phyloP scores from a whole-genome alignment of 2,113 vertebrate species.

The Rhinoptilus africanus region DNA sequence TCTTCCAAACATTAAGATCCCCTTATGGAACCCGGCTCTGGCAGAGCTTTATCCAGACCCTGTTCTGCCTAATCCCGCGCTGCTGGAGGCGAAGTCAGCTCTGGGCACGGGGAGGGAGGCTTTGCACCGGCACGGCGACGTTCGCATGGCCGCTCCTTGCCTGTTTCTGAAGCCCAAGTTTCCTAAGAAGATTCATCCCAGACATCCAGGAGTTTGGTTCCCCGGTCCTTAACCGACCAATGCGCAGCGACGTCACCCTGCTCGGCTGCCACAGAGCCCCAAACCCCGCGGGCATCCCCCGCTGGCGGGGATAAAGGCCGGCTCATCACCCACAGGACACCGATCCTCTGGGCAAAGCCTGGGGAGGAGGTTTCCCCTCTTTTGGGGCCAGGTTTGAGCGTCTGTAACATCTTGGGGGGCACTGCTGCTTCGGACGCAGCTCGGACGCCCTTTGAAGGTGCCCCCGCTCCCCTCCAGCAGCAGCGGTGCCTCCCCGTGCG shows the following conservation, averaged over 20 bases:
- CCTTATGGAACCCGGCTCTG: rapidly evolving
- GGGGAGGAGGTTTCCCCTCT: background rate
- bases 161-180: background rate
- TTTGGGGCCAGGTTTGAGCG: background rate
- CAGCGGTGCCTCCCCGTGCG: rapidly evolving
- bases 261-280: rapidly evolving
- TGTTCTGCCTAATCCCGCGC: background rate
- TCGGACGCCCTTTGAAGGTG: background rate
- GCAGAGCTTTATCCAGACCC: background rate
- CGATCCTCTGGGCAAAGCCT: background rate
- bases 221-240: background rate
- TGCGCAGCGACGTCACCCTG: no score
- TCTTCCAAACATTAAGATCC: background rate
- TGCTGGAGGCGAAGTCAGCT: background rate
- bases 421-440: background rate
- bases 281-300: background rate
- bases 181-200: background rate
- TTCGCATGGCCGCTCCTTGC: background rate
- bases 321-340: rapidly evolving
- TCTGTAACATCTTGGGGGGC: background rate
- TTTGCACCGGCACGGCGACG: background rate
- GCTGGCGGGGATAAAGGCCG: background rate
- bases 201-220: background rate
- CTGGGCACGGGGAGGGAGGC: background rate
- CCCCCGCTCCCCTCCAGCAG: background rate